Conservation (phyloP, 2,797 vertebrate genomes). For the Onychomys torridus region DNA sequence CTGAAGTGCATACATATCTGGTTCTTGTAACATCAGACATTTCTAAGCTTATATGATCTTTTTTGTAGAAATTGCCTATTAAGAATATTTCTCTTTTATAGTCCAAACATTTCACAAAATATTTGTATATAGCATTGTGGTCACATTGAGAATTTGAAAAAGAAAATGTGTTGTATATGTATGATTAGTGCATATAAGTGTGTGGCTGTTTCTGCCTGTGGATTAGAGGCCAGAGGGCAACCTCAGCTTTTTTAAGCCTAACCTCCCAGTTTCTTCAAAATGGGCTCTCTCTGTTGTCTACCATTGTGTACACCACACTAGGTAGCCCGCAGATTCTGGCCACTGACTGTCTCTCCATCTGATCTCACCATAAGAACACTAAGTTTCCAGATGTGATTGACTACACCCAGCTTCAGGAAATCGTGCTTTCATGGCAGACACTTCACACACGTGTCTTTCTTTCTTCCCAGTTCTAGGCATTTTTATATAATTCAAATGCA, state of each 20-base stretch:
- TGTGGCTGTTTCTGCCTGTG: not conserved
- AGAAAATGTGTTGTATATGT: not conserved
- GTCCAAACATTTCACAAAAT: not conserved
- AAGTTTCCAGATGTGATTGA: not conserved
- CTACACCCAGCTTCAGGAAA: not conserved
- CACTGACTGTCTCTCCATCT: not conserved
- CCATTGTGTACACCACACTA: too few relatives aligned
- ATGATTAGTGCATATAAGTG: not conserved
- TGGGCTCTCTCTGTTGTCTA: not conserved
- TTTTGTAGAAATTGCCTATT: not conserved
- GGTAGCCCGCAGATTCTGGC: not conserved
- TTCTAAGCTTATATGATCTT: not conserved
- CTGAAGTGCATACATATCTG: not conserved
- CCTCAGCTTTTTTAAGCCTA: not conserved
- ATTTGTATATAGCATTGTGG: not conserved
- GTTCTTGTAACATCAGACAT: not conserved
- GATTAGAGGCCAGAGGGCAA: not conserved
- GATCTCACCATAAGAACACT: too few relatives aligned
- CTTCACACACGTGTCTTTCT: not conserved
- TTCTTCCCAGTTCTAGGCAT: not conserved
- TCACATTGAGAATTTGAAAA: not conserved
- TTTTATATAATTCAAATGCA: not conserved
- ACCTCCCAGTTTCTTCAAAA: not conserved
- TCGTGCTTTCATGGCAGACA: not conserved
- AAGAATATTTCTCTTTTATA: not conserved